Evolutionary conservation across 2,113 vertebrate species (phyloP), one percentile per base, ranked within the genome.

Genomic region (Callipepla squamata): DNA sequence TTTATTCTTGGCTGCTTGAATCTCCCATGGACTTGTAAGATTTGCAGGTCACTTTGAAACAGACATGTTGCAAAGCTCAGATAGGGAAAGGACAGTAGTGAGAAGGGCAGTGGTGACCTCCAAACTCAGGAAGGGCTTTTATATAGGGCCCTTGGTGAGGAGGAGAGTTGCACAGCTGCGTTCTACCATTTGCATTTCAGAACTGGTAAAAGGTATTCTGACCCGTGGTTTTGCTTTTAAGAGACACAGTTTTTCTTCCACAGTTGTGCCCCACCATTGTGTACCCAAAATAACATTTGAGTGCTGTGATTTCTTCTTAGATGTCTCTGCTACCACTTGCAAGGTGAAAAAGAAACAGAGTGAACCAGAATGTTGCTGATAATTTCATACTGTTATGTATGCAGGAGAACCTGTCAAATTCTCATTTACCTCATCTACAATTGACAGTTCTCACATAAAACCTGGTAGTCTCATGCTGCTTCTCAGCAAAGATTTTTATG

Each of bases 361-460:
- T 28, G 62, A 28, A 16, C 23, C 87, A 75, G 63, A 85, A 82
- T 36, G 28, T 67, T 62, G 67, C 36, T 87, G 78, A 73, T 92
- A 44, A 80, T 82, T 90, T 82, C 34, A 36, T 36, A 45, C 59
- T 76, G 12, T 93, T 97, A 85, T 93, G 84, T 32, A 47, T 87
- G 72, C 78, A 89, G 81, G 79, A 89, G 62, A 95, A 89, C 59
- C 88, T 59, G 65, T 89, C 66, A 96, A 80, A 96, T 94, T 94
- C 87, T 96, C 55, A 51, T 97, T 95, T 96, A 7, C 8, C 53
- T 96, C 83, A 89, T 95, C 77, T 92, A 86, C 61, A 72, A 87
- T 83, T 87, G 92, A 75, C 94, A 96, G 86, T 96, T 97, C 84
- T 94, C 86, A 87, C 73, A 62, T 81, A 58, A 94, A 95, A 76